Evolutionary conservation across 2,797 vertebrate species (phyloP), one percentile per base, ranked within the genome.

Genomic region (Thunnus albacares): DNA sequence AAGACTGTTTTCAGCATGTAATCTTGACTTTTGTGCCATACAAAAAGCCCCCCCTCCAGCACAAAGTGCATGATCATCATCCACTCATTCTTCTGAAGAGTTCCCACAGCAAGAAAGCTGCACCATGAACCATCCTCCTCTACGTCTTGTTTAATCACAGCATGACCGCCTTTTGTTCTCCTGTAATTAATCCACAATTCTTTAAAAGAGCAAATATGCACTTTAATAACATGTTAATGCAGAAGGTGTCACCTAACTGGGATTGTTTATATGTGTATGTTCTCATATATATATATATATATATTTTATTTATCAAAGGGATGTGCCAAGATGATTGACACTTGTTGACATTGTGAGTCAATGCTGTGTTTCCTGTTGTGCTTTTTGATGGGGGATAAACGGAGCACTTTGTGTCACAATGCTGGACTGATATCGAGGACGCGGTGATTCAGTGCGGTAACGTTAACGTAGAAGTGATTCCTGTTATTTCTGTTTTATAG

Each of bases 211-310:
- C 17, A 82, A 75, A 78, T 84, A 92, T 93, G 94, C 95, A 96
- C 94, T 95, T 95, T 95, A 94, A 84, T 77, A 26, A 83, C 72
- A 84, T 86, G 75, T 88, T 49, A 80, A 89, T 85, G 75, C 77
- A 87, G 87, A 90, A 56, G 72, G 68, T 78, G 66, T 84, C 67
- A 79, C 26, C 76, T 68, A 45, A 35, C 20, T 45, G 81, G 18
- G 51, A 74, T 73, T 84, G 64, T 87, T 87, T 70, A 30, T 80
- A 73, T 88, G 47, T 85, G 24, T 78, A 56, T 78, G 59, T 76
- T 89, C 88, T 74, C 18, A 18, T 88, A 67, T 58, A 75, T 68
- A 66, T 49, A 71, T 76, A 47, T 47, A 47, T 18, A 47, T 17
- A 49, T 55, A 71, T 82, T 81, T 89, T 81, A 88, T 87, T 85